Conservation (phyloP, 2,888 invertebrate species). For the Epinotia demarniana region DNA sequence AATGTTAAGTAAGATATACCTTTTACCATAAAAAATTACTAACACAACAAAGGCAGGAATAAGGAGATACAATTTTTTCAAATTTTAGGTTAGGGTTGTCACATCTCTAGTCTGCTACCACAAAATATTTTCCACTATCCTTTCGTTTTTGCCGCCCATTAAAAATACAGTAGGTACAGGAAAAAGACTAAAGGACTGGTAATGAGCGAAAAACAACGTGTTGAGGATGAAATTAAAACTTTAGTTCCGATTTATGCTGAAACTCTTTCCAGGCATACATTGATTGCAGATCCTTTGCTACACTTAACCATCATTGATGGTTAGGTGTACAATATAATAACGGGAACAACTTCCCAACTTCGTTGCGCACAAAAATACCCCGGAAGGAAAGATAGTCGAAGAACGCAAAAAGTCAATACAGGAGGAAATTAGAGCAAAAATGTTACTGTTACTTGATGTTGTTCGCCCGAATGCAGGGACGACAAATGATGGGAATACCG, state of each 20-base stretch:
- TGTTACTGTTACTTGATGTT: background rate
- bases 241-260: too few relatives aligned
- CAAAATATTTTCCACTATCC: conserved; percentile 5
- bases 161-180: conserved; percentile 6
- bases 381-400: too few relatives aligned
- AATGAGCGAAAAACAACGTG: background rate
- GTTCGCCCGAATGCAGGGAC: conserved; percentile 35
- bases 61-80: too few relatives aligned
- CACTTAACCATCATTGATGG: conserved; percentile 7
- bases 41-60: too few relatives aligned
- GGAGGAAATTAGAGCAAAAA: too few relatives aligned
- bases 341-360: conserved; percentile 43
- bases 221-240: background rate
- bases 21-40: too few relatives aligned
- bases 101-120: too few relatives aligned
- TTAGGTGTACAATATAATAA: conserved; percentile 18
- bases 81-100: too few relatives aligned
- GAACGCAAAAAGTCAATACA: too few relatives aligned
- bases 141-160: conserved; percentile 8
- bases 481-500: conserved; percentile 41
- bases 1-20: too few relatives aligned
- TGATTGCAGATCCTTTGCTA: conserved; percentile 9
- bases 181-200: background rate
- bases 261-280: conserved; percentile 3
- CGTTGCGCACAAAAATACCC: background rate